Evolutionary conservation across 2,113 vertebrate species (phyloP).

Genomic region (Centrocercus urophasianus): DNA sequence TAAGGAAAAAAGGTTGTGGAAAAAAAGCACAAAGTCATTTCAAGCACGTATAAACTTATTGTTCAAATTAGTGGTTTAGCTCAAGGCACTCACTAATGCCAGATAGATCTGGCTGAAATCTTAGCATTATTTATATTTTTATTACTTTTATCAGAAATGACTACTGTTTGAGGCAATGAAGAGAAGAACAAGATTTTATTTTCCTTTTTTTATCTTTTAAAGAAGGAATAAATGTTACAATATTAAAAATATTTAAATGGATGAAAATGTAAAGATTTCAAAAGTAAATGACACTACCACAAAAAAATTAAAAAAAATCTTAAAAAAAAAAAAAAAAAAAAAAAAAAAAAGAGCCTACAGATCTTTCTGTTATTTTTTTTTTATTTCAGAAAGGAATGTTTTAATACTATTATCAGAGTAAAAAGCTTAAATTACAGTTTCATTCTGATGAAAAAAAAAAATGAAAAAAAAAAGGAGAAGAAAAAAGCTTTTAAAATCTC

Average conservation of each 20-base stretch:
- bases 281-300: background rate
- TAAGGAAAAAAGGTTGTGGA: background rate
- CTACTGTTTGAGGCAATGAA: background rate
- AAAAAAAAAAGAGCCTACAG: background rate
- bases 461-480: too few relatives aligned
- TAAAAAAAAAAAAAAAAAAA: background rate
- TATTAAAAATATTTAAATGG: background rate
- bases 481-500: background rate
- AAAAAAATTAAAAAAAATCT: background rate
- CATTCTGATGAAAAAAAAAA: background rate
- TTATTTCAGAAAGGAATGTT: background rate
- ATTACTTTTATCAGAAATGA: background rate
- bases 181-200: background rate
- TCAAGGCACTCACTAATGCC: background rate
- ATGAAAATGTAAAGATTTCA: background rate
- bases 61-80: background rate
- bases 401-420: background rate
- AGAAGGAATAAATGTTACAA: background rate
- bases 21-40: background rate
- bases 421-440: background rate
- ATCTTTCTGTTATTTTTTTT: background rate
- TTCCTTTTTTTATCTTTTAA: background rate
- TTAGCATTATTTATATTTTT: background rate
- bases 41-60: background rate
- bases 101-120: background rate